Percentiles rank a stretch among this genome's conserved stretches.
Evolutionary conservation across 2,113 vertebrate genomes (phyloP).

Genomic region (Ranitomeya imitator): DNA sequence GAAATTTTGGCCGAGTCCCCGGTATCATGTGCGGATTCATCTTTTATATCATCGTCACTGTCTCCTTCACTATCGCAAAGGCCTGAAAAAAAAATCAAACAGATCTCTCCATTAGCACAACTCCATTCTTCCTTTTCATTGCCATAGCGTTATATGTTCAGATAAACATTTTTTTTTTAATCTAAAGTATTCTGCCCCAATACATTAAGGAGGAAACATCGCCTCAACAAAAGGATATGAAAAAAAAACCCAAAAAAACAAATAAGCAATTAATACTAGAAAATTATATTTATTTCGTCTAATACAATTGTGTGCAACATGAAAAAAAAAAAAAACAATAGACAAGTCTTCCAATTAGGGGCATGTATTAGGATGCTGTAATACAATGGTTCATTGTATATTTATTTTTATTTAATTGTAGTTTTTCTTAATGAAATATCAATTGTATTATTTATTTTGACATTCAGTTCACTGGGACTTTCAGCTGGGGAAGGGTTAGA

Average conservation of each 20-base stretch:
- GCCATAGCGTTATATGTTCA: neutral
- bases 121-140: neutral
- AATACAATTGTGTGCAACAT: no score
- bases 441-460: no score
- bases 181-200: no score
- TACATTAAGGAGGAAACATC: no score
- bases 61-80: constrained; percentile 92
- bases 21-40: constrained; percentile 80
- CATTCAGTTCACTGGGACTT: neutral
- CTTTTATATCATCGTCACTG: constrained; percentile 92
- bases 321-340: no score
- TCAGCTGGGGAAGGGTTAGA: neutral
- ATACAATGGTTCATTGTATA: no score
- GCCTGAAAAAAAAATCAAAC: constrained; percentile 71
- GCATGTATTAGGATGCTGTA: no score
- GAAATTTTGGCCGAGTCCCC: constrained; percentile 87
- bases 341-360: no score
- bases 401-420: no score
- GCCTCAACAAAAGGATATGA: no score
- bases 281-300: neutral
- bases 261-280: neutral
- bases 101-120: neutral
- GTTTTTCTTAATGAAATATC: no score
- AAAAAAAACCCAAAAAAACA: neutral
- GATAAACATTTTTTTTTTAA: neutral